Evolutionary conservation across 1,140 invertebrate species (phyloP).

Genomic region (Procambarus clarkii): DNA sequence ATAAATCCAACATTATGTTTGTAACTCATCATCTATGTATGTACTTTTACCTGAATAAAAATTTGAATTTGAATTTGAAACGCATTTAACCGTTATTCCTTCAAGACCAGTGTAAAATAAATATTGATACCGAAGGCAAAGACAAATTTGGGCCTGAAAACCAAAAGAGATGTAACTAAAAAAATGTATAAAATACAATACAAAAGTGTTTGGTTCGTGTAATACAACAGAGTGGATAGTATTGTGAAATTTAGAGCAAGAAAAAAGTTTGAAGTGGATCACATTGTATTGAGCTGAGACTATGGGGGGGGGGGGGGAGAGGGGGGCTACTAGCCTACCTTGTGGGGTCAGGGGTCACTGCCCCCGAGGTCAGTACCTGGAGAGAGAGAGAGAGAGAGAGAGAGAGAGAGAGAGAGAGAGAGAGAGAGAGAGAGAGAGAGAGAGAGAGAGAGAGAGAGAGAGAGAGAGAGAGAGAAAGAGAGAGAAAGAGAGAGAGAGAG

Average conservation of each 20-base stretch:
- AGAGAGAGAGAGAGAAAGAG: neutral
- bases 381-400: slow-evolving; percentile 27
- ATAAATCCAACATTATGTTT: no score
- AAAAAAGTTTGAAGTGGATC: neutral
- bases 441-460: slow-evolving; percentile 3
- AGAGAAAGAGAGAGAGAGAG: slow-evolving; percentile 22
- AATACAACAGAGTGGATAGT: neutral
- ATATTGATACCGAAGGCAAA: no score
- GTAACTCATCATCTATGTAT: no score
- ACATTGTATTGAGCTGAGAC: no score
- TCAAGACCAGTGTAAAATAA: no score
- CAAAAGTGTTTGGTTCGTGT: neutral
- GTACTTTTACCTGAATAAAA: no score
- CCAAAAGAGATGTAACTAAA: neutral
- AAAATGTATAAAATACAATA: neutral
- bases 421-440: neutral
- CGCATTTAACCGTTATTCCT: no score
- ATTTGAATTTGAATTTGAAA: no score
- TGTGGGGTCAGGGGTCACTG: no score
- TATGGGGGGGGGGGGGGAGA: no score
- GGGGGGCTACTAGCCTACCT: no score
- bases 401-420: slow-evolving; percentile 30
- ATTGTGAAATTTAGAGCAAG: neutral
- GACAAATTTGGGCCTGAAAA: neutral
- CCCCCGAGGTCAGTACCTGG: no score